Evolutionary conservation across 2,113 vertebrate genomes (phyloP), one percentile per base, ranked within the genome.

Genomic region (Oplegnathus fasciatus): DNA sequence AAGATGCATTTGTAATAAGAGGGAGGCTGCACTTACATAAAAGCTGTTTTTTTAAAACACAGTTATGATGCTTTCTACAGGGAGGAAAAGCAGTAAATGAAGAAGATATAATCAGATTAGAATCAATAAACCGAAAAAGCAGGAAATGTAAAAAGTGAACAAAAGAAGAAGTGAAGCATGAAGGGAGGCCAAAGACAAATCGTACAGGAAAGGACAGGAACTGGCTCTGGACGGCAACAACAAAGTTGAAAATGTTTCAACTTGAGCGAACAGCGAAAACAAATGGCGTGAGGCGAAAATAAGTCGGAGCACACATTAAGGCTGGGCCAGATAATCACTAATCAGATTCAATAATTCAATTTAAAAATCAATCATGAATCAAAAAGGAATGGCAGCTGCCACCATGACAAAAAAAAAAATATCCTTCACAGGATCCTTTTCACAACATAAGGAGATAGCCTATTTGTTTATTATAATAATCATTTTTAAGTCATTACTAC

Each of bases 161-260:
- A 24, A 17, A 60, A 60, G 11, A 9, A 42, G 15, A 46, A 17
- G 44, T 46, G 15, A 46, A 46, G 13, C 28, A 30, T 30, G 30
- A 26, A 58, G 55, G n/a, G 55, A 58, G n/a, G 55, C 26, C 55
- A n/a, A 55, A 30, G 75, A 76, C 30, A 64, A 52, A 18, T 34
- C 46, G 30, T 30, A 60, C 6, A 6, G 26, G 2, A 30, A 4
- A 6, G 26, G 54, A 55, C 54, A 55, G 54, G 34, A 37, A 37
- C 34, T 6, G 6, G 6, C 3, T 37, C 34, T 37, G 3, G 6
- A 37, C 34, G 6, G 34, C 34, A n/a, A n/a, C n/a, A n/a, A 50
- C 48, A 50, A 15, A 46, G 44, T 46, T 14, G 44, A 46, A 11
- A 26, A 57, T 26, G 34, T 57, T 26, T 15, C 14, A 11, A 42